These are phyloP conservation scores for Ephialtes manifestator DNA, from an alignment of 2,888 invertebrate genomes.

Conservation along the genomic window DNA sequence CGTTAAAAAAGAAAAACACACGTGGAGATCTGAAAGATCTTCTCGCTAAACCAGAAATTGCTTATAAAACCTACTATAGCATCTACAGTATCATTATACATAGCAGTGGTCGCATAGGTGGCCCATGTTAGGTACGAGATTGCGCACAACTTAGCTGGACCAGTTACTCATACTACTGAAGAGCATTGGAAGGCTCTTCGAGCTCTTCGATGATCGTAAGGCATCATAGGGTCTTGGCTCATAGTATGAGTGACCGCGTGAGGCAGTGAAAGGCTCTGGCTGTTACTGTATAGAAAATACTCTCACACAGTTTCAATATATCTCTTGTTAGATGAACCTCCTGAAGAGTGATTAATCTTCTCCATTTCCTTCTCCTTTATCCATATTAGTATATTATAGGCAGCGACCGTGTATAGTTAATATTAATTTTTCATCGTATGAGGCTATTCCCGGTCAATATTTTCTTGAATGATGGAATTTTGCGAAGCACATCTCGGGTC, in stretches of 20 bases:
- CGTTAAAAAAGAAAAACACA: background rate
- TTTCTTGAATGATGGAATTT: too few species aligned
- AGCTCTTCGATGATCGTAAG: background rate
- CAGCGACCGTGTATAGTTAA: too few species aligned
- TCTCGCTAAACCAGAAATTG: background rate
- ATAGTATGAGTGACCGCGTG: slow-evolving; percentile 12
- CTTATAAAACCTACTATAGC: background rate
- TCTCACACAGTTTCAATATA: slow-evolving; percentile 1
- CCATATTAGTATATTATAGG: too few species aligned
- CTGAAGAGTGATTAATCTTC: background rate
- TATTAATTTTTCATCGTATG: too few species aligned
- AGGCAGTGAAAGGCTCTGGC: slow-evolving; percentile 33
- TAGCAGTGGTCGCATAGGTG: background rate
- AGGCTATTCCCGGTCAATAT: too few species aligned
- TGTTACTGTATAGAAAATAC: background rate
- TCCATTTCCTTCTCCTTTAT: background rate
- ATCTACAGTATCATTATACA: background rate
- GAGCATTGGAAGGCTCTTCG: too few species aligned
- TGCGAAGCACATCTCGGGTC: too few species aligned
- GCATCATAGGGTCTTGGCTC: background rate
- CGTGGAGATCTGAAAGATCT: background rate
- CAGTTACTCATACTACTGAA: background rate
- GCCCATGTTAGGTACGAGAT: background rate
- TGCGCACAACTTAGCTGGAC: background rate
- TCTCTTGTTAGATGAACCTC: background rate